Percentiles rank a stretch among this genome's conserved stretches.
Evolutionary conservation across 2,888 invertebrate genomes (phyloP).

Genomic region (Dromius quadrimaculatus): DNA sequence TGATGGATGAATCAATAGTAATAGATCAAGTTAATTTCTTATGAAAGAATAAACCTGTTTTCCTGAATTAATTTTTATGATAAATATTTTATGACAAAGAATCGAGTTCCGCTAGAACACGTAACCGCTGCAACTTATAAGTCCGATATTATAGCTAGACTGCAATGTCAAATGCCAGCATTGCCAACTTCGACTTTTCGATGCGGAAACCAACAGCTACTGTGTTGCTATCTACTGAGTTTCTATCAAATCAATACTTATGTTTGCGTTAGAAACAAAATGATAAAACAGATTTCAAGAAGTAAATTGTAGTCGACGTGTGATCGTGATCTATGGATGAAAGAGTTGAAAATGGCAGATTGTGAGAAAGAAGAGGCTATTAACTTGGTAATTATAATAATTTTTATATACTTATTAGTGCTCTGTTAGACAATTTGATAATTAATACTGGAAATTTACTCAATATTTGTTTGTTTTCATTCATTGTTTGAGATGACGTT

Average conservation of each 20-base stretch:
- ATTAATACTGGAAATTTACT: not conserved
- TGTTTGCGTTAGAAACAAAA: not conserved
- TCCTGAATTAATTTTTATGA: too few species aligned
- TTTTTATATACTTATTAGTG: slow-evolving; percentile 46
- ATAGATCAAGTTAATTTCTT: too few species aligned
- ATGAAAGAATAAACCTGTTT: too few species aligned
- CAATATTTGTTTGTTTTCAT: not conserved
- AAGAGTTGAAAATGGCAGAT: slow-evolving; percentile 72
- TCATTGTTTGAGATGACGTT: not conserved
- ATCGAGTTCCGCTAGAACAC: too few species aligned
- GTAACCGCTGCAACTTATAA: too few species aligned
- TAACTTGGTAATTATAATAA: slow-evolving; percentile 72
- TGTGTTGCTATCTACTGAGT: not conserved
- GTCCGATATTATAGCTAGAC: too few species aligned
- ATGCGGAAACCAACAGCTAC: too few species aligned
- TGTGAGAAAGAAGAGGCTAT: slow-evolving; percentile 86
- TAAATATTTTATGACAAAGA: too few species aligned
- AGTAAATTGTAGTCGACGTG: not conserved
- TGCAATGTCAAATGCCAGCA: too few species aligned
- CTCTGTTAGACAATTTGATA: slow-evolving; percentile 53
- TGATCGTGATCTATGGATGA: slow-evolving; percentile 6
- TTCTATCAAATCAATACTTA: not conserved
- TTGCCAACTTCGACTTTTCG: too few species aligned
- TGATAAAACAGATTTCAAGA: not conserved
- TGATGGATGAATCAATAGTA: too few species aligned